Base-by-base conservation (phyloP, 2,888 invertebrate species). In the Mechanitis messenoides region DNA sequence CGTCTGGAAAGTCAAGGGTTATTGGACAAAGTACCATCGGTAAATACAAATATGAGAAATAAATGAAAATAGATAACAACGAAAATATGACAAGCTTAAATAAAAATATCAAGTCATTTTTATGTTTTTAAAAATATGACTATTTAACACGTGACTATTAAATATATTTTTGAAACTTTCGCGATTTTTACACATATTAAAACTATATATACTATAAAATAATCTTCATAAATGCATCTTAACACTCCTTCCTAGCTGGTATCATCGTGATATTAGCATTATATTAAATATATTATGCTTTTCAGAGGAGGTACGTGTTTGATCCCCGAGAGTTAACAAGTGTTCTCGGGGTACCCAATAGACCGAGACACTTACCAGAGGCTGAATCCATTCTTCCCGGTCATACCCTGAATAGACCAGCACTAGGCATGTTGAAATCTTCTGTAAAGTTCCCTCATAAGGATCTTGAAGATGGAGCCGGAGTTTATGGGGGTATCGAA, bases 361-460 rank as follows among this genome's bases (percentile, higher is more conserved):
- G 59, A 12, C 71, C 81, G 0, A 76, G 71, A 31, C 86, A 88
- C 62, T 71, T 89, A 3, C 89, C 89, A 0, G 74, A 74, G 67
- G 86, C 87, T 0, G 88, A 87, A 38, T 69, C 87, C 0, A 81
- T 89, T 0, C 65, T 83, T 1, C 89, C 89, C 0, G 89, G 86
- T 0, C 89, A 88, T 64, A 88, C 89, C 0, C 76, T 89, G 1
- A 60, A 87, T 9, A 78, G 79, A 33, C 89, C 89, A 50, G 65
- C 85, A 0, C 61, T 88, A 0, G 84, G 84, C 3, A 87, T 87
- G 86, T 70, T 89, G 5, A 89, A 86, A 67, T 89, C 89, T 2
- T 71, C 88, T 0, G 63, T 89, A 11, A 87, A 87, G 59, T 89
- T 84, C 45, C 89, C 89, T 0, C 88, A 89, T 42, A 79, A 69